Conservation (phyloP, 2,888 invertebrate species). For the Drosophila acutilabella region DNA sequence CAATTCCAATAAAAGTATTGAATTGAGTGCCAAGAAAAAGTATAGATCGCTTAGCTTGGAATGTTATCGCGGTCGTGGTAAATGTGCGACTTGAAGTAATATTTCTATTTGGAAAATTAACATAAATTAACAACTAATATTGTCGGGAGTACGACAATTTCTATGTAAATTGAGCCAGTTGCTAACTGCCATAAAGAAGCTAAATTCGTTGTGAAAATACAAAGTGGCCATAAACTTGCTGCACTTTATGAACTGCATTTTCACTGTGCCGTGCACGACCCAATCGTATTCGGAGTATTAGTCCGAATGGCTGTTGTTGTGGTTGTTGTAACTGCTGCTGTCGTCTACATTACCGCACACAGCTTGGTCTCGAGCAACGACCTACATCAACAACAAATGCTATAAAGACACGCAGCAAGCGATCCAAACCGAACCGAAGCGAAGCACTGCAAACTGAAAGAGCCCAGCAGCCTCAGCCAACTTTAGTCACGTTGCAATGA, state of each 20-base stretch:
- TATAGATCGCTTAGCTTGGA: constrained; percentile 4
- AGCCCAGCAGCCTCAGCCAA: constrained; percentile 43
- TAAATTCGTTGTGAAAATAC: constrained; percentile 60
- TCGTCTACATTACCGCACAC: constrained; percentile 51
- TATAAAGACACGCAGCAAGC: constrained; percentile 60
- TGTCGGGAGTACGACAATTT: constrained; percentile 49
- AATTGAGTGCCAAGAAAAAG: not conserved
- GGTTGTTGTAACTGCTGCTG: constrained; percentile 13
- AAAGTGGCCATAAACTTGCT: constrained; percentile 73
- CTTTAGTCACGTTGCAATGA: constrained; percentile 66
- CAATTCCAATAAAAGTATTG: not conserved
- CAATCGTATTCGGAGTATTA: constrained; percentile 28
- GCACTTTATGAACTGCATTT: constrained; percentile 69
- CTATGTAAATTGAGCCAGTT: constrained; percentile 73
- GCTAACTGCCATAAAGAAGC: constrained; percentile 61
- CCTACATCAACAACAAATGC: constrained; percentile 74
- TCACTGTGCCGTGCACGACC: constrained; percentile 22
- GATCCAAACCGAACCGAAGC: constrained; percentile 17
- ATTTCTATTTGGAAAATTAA: constrained; percentile 54
- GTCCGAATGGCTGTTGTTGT: constrained; percentile 17
- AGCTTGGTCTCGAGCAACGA: constrained; percentile 52
- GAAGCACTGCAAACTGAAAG: not conserved
- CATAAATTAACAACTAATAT: constrained; percentile 65
- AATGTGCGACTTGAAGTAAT: constrained; percentile 6
- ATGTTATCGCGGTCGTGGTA: not conserved